These are phyloP conservation scores for Drosophila auraria DNA, from an alignment of 1,140 invertebrate species.

Conservation along the genomic window DNA sequence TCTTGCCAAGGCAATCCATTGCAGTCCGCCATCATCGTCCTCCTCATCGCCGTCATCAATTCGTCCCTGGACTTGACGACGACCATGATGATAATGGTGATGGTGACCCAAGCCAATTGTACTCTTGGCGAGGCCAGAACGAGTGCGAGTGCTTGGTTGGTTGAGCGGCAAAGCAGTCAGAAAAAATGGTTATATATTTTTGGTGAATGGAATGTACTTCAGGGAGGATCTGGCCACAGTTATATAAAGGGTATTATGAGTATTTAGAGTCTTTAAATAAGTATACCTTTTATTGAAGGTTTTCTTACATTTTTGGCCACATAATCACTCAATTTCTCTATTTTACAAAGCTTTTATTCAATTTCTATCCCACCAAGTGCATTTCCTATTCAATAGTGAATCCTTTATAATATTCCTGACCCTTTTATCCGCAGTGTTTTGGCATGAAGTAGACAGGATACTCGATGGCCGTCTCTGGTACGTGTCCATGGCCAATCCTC, in stretches of 20 bases:
- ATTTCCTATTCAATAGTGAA: neutral
- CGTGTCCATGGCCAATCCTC: constrained; percentile 43
- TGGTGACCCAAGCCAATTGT: constrained; percentile 45
- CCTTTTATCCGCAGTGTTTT: constrained; percentile 25
- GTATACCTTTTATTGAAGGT: neutral
- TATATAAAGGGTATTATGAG: too few species aligned
- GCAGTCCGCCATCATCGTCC: constrained; percentile 16
- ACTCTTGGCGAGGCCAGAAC: constrained; percentile 42
- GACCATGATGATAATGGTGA: constrained; percentile 3
- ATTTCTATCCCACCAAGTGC: too few species aligned
- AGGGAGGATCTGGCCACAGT: neutral
- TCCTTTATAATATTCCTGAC: constrained; percentile 6
- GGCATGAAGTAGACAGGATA: constrained; percentile 39
- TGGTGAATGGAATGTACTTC: neutral
- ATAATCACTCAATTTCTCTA: neutral
- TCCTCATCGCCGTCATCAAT: constrained; percentile 41
- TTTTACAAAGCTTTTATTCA: neutral
- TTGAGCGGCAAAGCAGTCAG: constrained; percentile 26
- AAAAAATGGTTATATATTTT: neutral
- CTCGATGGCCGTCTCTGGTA: constrained; percentile 26
- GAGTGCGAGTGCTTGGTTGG: constrained; percentile 7
- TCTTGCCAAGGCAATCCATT: constrained; percentile 49
- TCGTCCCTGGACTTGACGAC: constrained; percentile 40
- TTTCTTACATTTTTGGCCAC: too few species aligned
- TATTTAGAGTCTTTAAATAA: too few species aligned